phyloP scores from a whole-genome alignment of 2,888 invertebrate genomes.

The Drosophila robusta region DNA sequence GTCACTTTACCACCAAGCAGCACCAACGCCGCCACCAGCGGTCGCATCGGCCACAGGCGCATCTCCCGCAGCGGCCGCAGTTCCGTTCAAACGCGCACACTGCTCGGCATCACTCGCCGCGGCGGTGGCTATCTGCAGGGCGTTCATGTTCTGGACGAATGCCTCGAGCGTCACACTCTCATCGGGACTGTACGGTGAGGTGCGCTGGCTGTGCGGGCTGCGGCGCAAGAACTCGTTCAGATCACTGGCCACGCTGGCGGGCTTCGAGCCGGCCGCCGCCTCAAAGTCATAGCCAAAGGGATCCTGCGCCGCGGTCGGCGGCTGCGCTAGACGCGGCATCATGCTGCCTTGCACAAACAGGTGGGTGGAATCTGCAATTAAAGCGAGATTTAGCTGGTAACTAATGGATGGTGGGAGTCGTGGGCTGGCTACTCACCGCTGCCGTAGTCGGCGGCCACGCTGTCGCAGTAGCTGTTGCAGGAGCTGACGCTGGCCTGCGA shows the following conservation, averaged over 20 bases:
- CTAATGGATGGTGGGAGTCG: neutral
- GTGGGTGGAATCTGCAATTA: slow-evolving; percentile 85
- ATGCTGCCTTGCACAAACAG: slow-evolving; percentile 93
- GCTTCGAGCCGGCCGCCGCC: slow-evolving; percentile 87
- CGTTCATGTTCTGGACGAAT: slow-evolving; percentile 83
- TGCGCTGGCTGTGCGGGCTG: slow-evolving; percentile 77
- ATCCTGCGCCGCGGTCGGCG: slow-evolving; percentile 91
- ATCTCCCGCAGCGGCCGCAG: slow-evolving; percentile 55
- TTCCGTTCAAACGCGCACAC: slow-evolving; percentile 78
- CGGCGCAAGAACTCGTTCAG: slow-evolving; percentile 89
- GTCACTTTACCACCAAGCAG: slow-evolving; percentile 66
- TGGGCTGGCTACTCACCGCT: slow-evolving; percentile 57
- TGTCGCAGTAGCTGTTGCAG: slow-evolving; percentile 75
- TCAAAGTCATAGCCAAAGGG: slow-evolving; percentile 94
- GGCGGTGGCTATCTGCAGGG: slow-evolving; percentile 76
- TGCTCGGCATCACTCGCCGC: slow-evolving; percentile 75
- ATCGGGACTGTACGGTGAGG: slow-evolving; percentile 83
- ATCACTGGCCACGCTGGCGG: slow-evolving; percentile 87
- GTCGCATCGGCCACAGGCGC: slow-evolving; percentile 46
- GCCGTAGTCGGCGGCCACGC: slow-evolving; percentile 73
- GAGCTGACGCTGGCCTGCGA: slow-evolving; percentile 54
- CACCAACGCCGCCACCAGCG: slow-evolving; percentile 53
- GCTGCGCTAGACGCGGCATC: slow-evolving; percentile 85
- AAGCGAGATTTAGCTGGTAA: neutral
- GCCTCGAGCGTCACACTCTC: slow-evolving; percentile 81